phyloP scores from a whole-genome alignment of 2,888 invertebrate genomes.

The Aphodius granarius region DNA sequence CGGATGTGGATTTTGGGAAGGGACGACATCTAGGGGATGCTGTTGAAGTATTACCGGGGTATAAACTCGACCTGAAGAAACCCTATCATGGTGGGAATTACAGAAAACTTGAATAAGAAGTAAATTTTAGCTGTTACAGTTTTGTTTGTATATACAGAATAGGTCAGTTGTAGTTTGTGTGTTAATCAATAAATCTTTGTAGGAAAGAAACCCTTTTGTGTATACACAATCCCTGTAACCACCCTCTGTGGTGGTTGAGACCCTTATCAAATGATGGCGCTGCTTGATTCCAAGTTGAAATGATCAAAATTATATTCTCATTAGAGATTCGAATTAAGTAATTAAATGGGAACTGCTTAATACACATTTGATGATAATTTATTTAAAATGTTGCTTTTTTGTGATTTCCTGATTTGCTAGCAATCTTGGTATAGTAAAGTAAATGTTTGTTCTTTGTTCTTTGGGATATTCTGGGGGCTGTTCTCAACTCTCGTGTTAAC shows the following conservation, averaged over 20 bases:
- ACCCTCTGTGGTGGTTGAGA: background rate
- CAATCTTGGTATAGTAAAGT: background rate
- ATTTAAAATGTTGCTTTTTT: too few species aligned
- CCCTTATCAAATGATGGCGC: background rate
- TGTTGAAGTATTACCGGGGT: background rate
- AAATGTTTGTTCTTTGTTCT: background rate
- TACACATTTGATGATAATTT: background rate
- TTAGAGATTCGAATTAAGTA: background rate
- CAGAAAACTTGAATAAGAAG: background rate
- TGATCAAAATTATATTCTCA: too few species aligned
- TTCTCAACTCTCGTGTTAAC: background rate
- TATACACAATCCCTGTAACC: background rate
- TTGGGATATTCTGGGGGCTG: background rate
- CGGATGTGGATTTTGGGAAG: background rate
- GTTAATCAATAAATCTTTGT: background rate
- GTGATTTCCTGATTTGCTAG: background rate
- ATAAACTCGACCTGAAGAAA: background rate
- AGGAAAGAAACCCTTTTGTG: background rate
- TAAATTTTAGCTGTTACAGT: background rate
- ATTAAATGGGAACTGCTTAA: background rate
- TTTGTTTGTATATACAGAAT: background rate
- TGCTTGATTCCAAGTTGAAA: background rate
- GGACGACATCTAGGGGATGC: conserved; percentile 30
- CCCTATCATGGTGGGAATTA: conserved; percentile 23
- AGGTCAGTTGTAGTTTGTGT: background rate